A percentile compares a stretch with the other conserved stretches of the same genome.
These are phyloP conservation scores for Hyphantria cunea DNA, from an alignment of 1,140 invertebrate species.

Conservation along the genomic window DNA sequence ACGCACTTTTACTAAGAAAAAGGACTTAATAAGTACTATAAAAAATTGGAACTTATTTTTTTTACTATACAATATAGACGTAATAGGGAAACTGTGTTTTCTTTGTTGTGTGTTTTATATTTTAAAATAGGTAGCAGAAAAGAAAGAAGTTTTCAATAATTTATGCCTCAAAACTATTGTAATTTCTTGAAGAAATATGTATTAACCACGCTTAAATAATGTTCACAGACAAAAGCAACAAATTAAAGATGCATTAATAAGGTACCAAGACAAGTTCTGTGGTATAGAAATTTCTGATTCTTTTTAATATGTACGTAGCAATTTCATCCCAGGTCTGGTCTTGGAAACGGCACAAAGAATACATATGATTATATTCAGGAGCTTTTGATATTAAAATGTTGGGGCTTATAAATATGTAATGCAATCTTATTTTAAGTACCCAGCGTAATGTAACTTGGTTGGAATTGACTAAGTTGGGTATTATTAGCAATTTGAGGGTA, in stretches of 20 bases:
- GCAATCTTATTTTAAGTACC: conserved; percentile 56
- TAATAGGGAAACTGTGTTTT: too few relatives aligned
- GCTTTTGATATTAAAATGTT: conserved; percentile 65
- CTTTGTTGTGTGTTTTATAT: too few relatives aligned
- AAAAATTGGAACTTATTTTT: too few relatives aligned
- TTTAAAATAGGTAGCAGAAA: too few relatives aligned
- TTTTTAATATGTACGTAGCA: conserved; percentile 11
- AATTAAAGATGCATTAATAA: conserved; percentile 2
- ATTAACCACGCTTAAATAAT: not conserved
- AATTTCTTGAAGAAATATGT: too few relatives aligned
- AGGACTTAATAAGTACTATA: too few relatives aligned
- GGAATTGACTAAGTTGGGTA: not conserved
- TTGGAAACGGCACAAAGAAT: conserved; percentile 25
- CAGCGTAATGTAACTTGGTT: conserved; percentile 39
- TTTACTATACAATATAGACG: too few relatives aligned
- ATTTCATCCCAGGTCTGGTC: conserved; percentile 6
- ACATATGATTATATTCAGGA: conserved; percentile 43
- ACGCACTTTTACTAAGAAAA: too few relatives aligned
- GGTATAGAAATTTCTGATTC: conserved; percentile 8
- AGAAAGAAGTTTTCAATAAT: too few relatives aligned
- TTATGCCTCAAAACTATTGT: too few relatives aligned
- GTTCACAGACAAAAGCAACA: not conserved
- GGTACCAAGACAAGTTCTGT: too few relatives aligned
- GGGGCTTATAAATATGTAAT: conserved; percentile 67
- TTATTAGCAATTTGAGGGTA: not conserved